Percentiles rank a stretch among this genome's conserved stretches.
Evolutionary conservation across 2,888 invertebrate genomes (phyloP).

Genomic region (Carpatolechia fugitivella): DNA sequence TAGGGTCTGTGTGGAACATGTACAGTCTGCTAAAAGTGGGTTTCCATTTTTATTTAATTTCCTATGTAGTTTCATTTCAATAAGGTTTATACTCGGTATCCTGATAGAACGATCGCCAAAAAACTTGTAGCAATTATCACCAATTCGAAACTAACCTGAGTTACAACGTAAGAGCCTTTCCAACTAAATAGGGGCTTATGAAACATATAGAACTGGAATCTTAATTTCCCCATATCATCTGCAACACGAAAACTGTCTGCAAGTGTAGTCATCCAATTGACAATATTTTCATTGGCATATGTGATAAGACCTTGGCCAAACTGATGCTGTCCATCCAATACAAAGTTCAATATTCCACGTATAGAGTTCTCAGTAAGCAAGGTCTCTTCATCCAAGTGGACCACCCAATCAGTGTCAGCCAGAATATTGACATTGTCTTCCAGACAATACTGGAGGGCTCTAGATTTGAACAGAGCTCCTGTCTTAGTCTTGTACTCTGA

Average conservation of each 20-base stretch:
- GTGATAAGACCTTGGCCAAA: conserved; percentile 98
- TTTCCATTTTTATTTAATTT: too few species aligned
- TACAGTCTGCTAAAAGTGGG: too few species aligned
- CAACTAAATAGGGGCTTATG: conserved; percentile 97
- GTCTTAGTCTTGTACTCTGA: conserved; percentile 91
- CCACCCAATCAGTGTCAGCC: conserved; percentile 95
- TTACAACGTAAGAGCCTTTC: conserved; percentile 99
- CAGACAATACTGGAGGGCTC: conserved; percentile 96
- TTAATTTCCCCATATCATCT: conserved; percentile 98
- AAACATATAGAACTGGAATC: conserved; percentile 94
- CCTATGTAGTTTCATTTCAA: too few species aligned
- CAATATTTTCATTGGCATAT: conserved; percentile 97
- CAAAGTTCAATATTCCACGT: conserved; percentile 95
- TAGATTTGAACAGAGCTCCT: conserved; percentile 95
- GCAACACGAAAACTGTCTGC: conserved; percentile 97
- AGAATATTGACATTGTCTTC: conserved; percentile 93
- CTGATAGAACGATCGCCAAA: too few species aligned
- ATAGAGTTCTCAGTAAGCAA: conserved; percentile 95
- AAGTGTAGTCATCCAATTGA: conserved; percentile 97
- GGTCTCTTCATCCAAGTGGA: conserved; percentile 98
- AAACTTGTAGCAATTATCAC: too few species aligned
- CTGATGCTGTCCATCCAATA: conserved; percentile 94
- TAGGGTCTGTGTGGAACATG: too few species aligned
- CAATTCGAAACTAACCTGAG: conserved; percentile 93
- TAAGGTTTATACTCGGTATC: too few species aligned